Percentiles rank a stretch among this genome's conserved stretches.
These are phyloP conservation scores for Muschampia plurimacula DNA, from an alignment of 2,888 invertebrate genomes.

Conservation along the genomic window DNA sequence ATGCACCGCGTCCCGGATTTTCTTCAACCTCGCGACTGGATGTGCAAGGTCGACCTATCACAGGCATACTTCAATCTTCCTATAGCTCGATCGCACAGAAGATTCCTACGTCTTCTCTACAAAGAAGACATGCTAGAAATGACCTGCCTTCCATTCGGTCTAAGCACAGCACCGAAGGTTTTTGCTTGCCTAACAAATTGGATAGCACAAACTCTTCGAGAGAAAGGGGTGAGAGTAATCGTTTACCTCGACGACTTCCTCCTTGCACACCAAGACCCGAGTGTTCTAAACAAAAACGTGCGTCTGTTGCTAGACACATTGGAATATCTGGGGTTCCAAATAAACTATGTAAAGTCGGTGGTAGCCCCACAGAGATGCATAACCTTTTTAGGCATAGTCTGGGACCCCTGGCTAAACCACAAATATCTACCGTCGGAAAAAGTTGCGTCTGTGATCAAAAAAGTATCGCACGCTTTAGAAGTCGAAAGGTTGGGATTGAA, in stretches of 20 bases:
- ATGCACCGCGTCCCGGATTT: slow-evolving; percentile 4
- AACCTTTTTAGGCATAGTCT: slow-evolving; percentile 15
- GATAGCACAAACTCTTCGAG: slow-evolving; percentile 45
- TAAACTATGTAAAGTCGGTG: slow-evolving; percentile 37
- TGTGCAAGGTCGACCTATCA: slow-evolving; percentile 46
- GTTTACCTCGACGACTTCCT: slow-evolving; percentile 48
- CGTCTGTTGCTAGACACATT: slow-evolving; percentile 5
- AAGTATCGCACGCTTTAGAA: neutral
- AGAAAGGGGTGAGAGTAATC: slow-evolving; percentile 43
- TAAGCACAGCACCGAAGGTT: slow-evolving; percentile 42
- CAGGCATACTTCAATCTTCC: slow-evolving; percentile 47
- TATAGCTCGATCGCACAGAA: slow-evolving; percentile 36
- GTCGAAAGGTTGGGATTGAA: neutral
- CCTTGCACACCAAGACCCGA: slow-evolving; percentile 38
- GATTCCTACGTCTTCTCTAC: slow-evolving; percentile 45
- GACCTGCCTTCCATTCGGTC: slow-evolving; percentile 45
- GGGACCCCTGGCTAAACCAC: slow-evolving; percentile 10
- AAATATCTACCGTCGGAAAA: slow-evolving; percentile 23
- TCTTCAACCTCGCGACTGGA: slow-evolving; percentile 38
- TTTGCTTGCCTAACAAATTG: slow-evolving; percentile 47
- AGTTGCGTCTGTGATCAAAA: neutral
- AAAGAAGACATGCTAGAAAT: slow-evolving; percentile 39
- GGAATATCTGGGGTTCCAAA: slow-evolving; percentile 39
- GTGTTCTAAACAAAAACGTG: slow-evolving; percentile 5
- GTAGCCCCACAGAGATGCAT: slow-evolving; percentile 17